Base-by-base conservation (phyloP, 2,888 invertebrate genomes). In the Clusia tigrina region DNA sequence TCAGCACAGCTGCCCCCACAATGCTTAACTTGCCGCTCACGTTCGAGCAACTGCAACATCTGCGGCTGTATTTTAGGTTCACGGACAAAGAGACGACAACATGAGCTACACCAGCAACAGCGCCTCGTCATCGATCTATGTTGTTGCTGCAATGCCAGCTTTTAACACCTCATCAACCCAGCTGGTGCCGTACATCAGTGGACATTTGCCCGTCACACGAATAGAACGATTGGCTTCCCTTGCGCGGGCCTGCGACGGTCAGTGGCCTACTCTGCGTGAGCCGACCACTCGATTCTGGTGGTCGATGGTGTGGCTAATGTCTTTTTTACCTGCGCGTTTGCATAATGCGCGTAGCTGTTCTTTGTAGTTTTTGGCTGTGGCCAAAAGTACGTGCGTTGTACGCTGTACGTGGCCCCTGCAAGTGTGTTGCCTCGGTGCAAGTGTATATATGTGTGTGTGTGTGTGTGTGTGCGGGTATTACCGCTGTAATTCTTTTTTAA, bases 401-500 rank as follows among this genome's bases (percentile, higher is more conserved):
- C n/a, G n/a, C n/a, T n/a, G n/a, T n/a, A n/a, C n/a, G n/a, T n/a
- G n/a, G n/a, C n/a, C n/a, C n/a, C n/a, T n/a, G n/a, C n/a, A n/a
- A n/a, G 32, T 32, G 5, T 32, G 12, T 32, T 9, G 5, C 12
- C 5, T 32, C 12, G 32, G 6, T 32, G 12, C 12, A 32, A 32
- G 32, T 32, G 5, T 32, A 32, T 12, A 32, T 9, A 12, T 32
- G 12, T 42, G 42, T 15, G 42, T 42, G 42, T 42, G 42, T 42
- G n/a, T 42, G 42, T 42, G n/a, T 42, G 6, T 42, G 42, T n/a
- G n/a, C 42, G 10, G 3, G n/a, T n/a, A 17, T 10, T 42, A 10
- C n/a, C n/a, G 42, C n/a, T 42, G 42, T 42, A 42, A 42, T n/a
- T 42, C 3, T 42, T 42, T 42, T 42, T 42, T 3, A 42, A 42